Conservation (phyloP, 2,888 invertebrate genomes). For the Drosophila anomalata region DNA sequence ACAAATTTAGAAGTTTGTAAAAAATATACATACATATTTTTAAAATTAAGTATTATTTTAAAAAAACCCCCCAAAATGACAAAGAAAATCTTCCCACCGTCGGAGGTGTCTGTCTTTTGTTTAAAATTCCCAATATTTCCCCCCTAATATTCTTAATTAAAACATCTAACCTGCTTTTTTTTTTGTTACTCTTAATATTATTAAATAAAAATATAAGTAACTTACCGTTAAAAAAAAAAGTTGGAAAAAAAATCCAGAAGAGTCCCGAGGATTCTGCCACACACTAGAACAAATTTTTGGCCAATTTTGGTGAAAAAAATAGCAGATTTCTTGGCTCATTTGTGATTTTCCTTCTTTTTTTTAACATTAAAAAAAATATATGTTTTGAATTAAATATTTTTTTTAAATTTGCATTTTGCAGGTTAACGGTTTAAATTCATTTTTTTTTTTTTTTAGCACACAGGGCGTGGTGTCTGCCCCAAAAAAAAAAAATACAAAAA, state of each 20-base stretch:
- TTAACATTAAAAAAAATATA: slow-evolving; percentile 28
- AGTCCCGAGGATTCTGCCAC: neutral
- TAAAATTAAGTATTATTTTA: too few species aligned
- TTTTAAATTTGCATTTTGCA: neutral
- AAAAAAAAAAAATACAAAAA: slow-evolving; percentile 19
- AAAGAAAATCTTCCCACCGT: too few species aligned
- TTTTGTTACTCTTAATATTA: too few species aligned
- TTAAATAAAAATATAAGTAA: neutral
- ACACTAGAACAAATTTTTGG: neutral
- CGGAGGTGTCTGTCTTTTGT: too few species aligned
- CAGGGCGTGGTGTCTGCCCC: slow-evolving; percentile 40
- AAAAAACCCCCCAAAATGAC: too few species aligned
- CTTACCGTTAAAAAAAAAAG: neutral
- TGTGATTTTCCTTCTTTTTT: neutral
- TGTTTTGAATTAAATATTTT: neutral
- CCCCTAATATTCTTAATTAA: too few species aligned
- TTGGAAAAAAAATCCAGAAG: slow-evolving; percentile 1
- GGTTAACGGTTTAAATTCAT: slow-evolving; percentile 9
- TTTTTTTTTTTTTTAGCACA: slow-evolving; percentile 14
- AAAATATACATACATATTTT: too few species aligned
- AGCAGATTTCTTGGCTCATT: neutral
- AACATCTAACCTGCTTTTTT: neutral
- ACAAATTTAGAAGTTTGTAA: too few species aligned
- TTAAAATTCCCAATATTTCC: too few species aligned
- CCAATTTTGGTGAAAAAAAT: neutral